A percentile compares a stretch with the other conserved stretches of the same genome.
phyloP scores from a whole-genome alignment of 2,888 invertebrate species.

The Scaptodrosophila latifasciaeformis region DNA sequence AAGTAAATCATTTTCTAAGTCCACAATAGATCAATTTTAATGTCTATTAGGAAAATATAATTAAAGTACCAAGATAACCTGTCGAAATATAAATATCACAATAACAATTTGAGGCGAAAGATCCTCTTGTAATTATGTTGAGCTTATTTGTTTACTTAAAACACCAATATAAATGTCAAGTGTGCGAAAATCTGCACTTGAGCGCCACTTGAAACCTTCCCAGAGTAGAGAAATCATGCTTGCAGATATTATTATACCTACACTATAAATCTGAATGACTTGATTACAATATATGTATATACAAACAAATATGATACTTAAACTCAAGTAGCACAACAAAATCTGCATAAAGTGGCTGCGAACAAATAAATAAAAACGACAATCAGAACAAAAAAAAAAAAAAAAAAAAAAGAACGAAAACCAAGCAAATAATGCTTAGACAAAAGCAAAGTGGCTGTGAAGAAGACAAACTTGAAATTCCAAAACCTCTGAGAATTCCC shows the following conservation, averaged over 20 bases:
- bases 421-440: not conserved
- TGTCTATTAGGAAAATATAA: no score
- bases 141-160: conserved; percentile 4
- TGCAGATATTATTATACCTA: conserved; percentile 22
- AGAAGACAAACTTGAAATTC: conserved; percentile 3
- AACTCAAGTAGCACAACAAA: conserved; percentile 56
- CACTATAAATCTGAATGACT: conserved; percentile 43
- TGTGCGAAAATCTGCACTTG: conserved; percentile 63
- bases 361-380: conserved; percentile 38
- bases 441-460: conserved; percentile 1
- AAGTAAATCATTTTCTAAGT: no score
- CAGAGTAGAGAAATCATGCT: conserved; percentile 28
- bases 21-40: no score
- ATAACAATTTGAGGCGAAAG: no score
- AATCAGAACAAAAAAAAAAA: conserved; percentile 17
- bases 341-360: conserved; percentile 64
- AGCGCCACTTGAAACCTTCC: conserved; percentile 52
- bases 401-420: not conserved
- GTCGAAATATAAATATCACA: no score
- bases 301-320: conserved; percentile 44
- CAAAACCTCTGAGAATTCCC: not conserved
- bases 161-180: conserved; percentile 22
- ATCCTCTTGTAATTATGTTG: no score
- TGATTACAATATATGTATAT: conserved; percentile 49
- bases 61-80: no score